These are phyloP conservation scores for Elmis aenea DNA, from an alignment of 2,888 invertebrate genomes.

Conservation along the genomic window DNA sequence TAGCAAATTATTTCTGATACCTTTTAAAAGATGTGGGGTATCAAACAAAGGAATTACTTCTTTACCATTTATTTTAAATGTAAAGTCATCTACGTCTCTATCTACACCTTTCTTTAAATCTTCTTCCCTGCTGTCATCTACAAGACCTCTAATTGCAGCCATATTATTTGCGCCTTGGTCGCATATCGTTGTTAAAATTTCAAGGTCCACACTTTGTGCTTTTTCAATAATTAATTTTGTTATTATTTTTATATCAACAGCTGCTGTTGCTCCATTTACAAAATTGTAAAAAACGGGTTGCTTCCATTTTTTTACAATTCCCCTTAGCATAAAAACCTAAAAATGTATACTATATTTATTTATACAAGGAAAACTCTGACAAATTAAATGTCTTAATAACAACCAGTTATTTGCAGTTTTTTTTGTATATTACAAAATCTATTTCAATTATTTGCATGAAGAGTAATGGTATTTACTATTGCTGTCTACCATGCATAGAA, in stretches of 20 bases:
- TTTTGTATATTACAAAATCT: no score
- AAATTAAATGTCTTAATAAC: no score
- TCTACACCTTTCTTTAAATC: slow-evolving; percentile 2
- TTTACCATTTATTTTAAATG: slow-evolving; percentile 5
- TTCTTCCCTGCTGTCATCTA: slow-evolving; percentile 1
- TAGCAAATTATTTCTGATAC: slow-evolving; percentile 13
- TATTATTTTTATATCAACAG: slow-evolving; percentile 2
- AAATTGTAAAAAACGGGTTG: no score
- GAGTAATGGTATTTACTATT: no score
- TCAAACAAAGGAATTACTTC: slow-evolving; percentile 16
- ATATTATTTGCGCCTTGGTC: slow-evolving; percentile 12
- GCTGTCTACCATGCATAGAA: no score
- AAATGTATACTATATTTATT: no score
- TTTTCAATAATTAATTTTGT: slow-evolving; percentile 4
- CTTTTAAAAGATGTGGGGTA: slow-evolving; percentile 15
- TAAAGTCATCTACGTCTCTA: neutral
- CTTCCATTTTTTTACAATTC: no score
- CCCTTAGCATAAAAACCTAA: no score
- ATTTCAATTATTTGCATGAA: no score
- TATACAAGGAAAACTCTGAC: no score
- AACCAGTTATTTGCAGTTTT: no score
- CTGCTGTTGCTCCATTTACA: no score
- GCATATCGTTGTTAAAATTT: slow-evolving; percentile 14
- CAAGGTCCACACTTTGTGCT: slow-evolving; percentile 3
- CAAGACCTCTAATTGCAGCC: slow-evolving; percentile 11